phyloP scores from a whole-genome alignment of 2,113 vertebrate genomes.

The Rhagologus leucostigma region DNA sequence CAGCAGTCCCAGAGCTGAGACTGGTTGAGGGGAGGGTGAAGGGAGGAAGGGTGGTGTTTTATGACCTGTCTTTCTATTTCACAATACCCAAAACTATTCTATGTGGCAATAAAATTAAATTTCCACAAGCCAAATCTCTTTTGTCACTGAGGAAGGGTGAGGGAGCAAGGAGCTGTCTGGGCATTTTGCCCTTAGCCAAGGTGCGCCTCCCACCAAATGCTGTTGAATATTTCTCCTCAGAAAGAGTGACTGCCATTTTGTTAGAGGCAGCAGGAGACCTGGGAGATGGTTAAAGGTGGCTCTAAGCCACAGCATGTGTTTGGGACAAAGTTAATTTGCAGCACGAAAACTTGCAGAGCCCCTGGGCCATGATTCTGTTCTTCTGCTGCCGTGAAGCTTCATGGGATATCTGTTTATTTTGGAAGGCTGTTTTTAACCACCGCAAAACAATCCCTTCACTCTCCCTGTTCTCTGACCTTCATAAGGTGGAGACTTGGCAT shows the following conservation, averaged over 20 bases:
- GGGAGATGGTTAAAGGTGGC: background rate
- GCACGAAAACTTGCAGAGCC: background rate
- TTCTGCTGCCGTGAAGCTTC: background rate
- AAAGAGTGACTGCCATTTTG: background rate
- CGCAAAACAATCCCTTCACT: background rate
- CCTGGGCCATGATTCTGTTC: background rate
- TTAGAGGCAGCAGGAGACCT: background rate
- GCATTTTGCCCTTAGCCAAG: background rate
- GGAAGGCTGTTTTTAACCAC: background rate
- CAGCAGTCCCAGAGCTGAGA: fast-evolving
- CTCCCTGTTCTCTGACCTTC: background rate
- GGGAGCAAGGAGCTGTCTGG: fast-evolving
- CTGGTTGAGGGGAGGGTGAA: fast-evolving
- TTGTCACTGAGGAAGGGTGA: background rate
- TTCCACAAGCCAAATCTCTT: background rate
- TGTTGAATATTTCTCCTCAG: background rate
- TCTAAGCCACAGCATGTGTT: background rate
- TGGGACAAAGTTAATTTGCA: background rate
- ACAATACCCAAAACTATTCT: background rate
- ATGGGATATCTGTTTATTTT: background rate
- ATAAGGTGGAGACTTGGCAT: background rate
- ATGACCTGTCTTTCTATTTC: background rate
- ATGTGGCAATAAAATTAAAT: background rate
- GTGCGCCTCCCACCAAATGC: too few relatives aligned
- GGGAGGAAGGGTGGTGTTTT: background rate